These are phyloP conservation scores for Nothocercus nigrocapillus DNA, from an alignment of 2,113 vertebrate genomes.

Conservation along the genomic window DNA sequence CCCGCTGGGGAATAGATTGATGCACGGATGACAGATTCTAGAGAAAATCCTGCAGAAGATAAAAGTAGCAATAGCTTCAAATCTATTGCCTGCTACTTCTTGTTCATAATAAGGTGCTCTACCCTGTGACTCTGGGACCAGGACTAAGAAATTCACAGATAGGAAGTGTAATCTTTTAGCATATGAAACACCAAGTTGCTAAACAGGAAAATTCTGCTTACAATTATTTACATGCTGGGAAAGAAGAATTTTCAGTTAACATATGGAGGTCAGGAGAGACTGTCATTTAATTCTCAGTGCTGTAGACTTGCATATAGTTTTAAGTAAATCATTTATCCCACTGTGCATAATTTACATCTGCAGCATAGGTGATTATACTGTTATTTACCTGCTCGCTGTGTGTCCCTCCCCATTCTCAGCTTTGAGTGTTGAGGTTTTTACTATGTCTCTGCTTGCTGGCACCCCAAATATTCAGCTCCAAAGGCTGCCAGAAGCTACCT, in stretches of 20 bases:
- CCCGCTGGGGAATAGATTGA: not conserved
- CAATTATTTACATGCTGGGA: not conserved
- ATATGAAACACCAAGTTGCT: not conserved
- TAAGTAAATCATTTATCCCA: not conserved
- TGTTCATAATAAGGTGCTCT: not conserved
- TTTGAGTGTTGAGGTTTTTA: not conserved
- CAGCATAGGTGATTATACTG: accelerated
- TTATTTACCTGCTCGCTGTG: not conserved
- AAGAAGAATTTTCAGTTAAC: not conserved
- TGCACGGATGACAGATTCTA: not conserved
- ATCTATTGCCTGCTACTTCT: not conserved
- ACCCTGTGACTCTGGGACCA: not conserved
- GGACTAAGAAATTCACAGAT: not conserved
- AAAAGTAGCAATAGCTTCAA: not conserved
- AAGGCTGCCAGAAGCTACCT: not conserved
- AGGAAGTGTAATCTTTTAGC: not conserved
- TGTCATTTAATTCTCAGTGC: not conserved
- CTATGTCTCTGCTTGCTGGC: not conserved
- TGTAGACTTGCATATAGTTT: not conserved
- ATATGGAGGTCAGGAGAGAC: not conserved
- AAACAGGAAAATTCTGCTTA: not conserved
- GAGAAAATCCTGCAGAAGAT: not conserved
- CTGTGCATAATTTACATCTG: not conserved
- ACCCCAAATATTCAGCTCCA: not conserved
- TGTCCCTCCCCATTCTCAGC: not conserved